Percentiles rank a stretch among this genome's conserved stretches.
These are phyloP conservation scores for Rhegmatorhina hoffmannsi DNA, from an alignment of 2,113 vertebrate species.

Conservation along the genomic window DNA sequence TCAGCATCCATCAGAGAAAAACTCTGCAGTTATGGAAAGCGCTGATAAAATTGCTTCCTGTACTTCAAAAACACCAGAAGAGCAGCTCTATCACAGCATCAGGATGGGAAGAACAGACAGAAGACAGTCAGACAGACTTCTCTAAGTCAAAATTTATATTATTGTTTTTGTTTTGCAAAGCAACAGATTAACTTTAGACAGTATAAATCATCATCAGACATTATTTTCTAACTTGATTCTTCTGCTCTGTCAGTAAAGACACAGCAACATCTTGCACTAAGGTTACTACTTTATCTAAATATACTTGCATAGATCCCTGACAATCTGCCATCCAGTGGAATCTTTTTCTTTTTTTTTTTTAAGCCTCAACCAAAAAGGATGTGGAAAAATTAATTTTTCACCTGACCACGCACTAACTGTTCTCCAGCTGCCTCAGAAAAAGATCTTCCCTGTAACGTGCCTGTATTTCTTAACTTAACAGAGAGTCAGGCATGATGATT, in stretches of 20 bases:
- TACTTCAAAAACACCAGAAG: slow-evolving; percentile 26
- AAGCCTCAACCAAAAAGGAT: background rate
- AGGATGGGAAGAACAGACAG: background rate
- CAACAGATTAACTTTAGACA: background rate
- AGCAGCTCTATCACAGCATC: background rate
- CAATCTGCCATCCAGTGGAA: background rate
- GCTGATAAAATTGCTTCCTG: slow-evolving; percentile 66
- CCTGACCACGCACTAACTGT: background rate
- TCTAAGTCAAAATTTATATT: background rate
- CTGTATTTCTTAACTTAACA: background rate
- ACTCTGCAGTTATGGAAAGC: slow-evolving; percentile 26
- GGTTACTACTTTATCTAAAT: background rate
- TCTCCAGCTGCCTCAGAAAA: background rate
- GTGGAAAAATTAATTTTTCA: background rate
- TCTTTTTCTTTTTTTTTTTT: background rate
- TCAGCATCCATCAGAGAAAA: slow-evolving; percentile 54
- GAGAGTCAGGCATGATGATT: background rate
- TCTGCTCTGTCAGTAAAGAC: background rate
- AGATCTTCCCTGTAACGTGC: background rate
- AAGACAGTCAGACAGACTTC: background rate
- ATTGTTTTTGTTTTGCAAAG: background rate
- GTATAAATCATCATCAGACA: background rate
- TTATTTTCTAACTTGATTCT: background rate
- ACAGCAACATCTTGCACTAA: background rate
- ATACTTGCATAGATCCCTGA: background rate